Conservation (phyloP, 2,888 invertebrate species). For the Eupithecia exiguata region DNA sequence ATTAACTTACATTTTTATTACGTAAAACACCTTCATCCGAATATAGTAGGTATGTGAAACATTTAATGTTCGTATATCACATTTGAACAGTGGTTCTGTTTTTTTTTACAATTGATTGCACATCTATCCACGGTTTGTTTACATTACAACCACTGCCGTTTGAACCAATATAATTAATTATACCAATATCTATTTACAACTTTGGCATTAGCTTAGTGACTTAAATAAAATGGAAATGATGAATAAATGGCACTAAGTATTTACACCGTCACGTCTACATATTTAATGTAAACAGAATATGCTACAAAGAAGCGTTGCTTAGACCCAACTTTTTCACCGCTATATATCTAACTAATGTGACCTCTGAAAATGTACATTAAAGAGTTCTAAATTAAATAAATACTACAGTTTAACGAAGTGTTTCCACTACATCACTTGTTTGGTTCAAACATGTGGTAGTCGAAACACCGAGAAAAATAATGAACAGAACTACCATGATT, state of each 20-base stretch:
- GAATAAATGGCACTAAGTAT: conserved; percentile 72
- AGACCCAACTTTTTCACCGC: background rate
- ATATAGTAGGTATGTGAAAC: conserved; percentile 46
- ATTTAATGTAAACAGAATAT: conserved; percentile 19
- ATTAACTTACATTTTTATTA: conserved; percentile 42
- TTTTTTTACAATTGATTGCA: conserved; percentile 48
- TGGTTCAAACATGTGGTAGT: conserved; percentile 75
- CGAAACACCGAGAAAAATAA: conserved; percentile 49
- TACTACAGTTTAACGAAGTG: conserved; percentile 43
- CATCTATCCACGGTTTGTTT: conserved; percentile 43
- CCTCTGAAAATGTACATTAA: conserved; percentile 42
- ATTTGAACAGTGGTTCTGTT: conserved; percentile 52
- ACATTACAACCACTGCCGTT: conserved; percentile 62
- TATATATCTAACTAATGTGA: conserved; percentile 22
- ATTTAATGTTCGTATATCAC: conserved; percentile 55
- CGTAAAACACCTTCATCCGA: conserved; percentile 57
- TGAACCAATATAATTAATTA: conserved; percentile 27
- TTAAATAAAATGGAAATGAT: conserved; percentile 52
- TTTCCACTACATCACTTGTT: conserved; percentile 70
- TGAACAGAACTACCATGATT: conserved; percentile 56
- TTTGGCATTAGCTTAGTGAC: conserved; percentile 77
- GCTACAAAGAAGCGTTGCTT: conserved; percentile 10
- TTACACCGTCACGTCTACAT: conserved; percentile 56
- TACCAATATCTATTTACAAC: conserved; percentile 68
- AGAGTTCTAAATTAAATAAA: conserved; percentile 50